phyloP scores from a whole-genome alignment of 2,888 invertebrate genomes.

The Heterodera filipjevi region DNA sequence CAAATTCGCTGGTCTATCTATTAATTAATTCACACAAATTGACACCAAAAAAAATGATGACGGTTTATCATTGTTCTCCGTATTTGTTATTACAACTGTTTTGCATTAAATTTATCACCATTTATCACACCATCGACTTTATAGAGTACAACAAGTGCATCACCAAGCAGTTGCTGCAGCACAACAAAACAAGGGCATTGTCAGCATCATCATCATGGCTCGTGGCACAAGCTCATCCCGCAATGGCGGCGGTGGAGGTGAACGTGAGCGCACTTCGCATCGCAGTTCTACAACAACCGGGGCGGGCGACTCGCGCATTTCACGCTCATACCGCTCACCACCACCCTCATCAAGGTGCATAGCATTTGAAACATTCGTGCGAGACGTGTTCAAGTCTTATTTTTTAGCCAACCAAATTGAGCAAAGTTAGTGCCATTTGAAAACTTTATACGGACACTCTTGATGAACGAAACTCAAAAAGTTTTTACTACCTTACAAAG shows the following conservation, averaged over 20 bases:
- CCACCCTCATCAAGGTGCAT: constrained; percentile 7
- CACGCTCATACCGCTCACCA: constrained; percentile 27
- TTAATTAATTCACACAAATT: neutral
- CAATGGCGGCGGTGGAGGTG: neutral
- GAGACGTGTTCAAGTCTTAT: too few relatives aligned
- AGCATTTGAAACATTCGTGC: too few relatives aligned
- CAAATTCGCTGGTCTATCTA: neutral
- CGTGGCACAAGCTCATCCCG: constrained; percentile 7
- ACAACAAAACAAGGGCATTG: neutral
- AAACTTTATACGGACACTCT: too few relatives aligned
- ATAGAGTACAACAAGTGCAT: neutral
- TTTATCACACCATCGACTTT: neutral
- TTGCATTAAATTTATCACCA: neutral
- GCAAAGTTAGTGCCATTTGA: too few relatives aligned
- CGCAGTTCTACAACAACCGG: constrained; percentile 11
- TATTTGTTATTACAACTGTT: neutral
- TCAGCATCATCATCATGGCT: neutral
- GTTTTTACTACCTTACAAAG: too few relatives aligned
- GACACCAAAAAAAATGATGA: neutral
- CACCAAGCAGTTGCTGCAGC: neutral
- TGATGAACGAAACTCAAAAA: too few relatives aligned
- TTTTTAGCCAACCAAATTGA: too few relatives aligned
- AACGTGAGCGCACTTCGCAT: neutral
- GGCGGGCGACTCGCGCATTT: constrained; percentile 18
- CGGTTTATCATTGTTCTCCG: neutral